These are phyloP conservation scores for Macquaria australasica DNA, from an alignment of 2,113 vertebrate species.

Conservation along the genomic window DNA sequence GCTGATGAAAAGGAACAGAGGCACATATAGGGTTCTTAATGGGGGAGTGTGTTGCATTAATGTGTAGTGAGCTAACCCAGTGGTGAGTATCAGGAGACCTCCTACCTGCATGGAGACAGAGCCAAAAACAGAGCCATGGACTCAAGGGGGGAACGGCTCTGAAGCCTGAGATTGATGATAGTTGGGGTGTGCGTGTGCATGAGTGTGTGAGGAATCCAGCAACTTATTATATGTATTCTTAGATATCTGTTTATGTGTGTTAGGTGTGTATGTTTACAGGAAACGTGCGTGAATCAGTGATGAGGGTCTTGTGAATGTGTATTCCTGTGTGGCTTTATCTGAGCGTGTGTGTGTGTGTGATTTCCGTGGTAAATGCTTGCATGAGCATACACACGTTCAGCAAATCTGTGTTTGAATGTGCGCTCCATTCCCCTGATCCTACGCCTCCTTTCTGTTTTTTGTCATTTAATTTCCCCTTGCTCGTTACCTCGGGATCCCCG, in stretches of 20 bases:
- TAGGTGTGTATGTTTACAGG: conserved; percentile 19
- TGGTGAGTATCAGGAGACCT: conserved; percentile 84
- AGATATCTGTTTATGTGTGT: conserved; percentile 37
- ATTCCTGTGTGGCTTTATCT: conserved; percentile 20
- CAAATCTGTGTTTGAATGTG: conserved; percentile 31
- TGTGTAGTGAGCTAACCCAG: conserved; percentile 75
- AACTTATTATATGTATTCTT: conserved; percentile 52
- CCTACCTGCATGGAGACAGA: conserved; percentile 80
- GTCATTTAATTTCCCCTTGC: conserved; percentile 76
- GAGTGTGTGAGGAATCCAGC: conserved; percentile 13
- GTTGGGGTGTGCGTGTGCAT: conserved; percentile 47
- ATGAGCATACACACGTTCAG: conserved; percentile 20
- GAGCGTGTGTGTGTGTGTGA: background rate
- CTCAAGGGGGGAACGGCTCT: conserved; percentile 79
- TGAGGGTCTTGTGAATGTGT: conserved; percentile 19
- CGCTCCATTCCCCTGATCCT: conserved; percentile 47
- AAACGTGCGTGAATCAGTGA: conserved; percentile 7
- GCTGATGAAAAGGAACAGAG: conserved; percentile 10
- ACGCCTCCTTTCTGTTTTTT: conserved; percentile 58
- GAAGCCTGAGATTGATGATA: conserved; percentile 87
- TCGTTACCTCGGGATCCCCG: conserved; percentile 66
- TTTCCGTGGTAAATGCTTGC: conserved; percentile 1
- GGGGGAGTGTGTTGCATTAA: conserved; percentile 78
- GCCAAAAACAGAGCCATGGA: conserved; percentile 82
- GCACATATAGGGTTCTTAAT: conserved; percentile 61